Evolutionary conservation across 2,797 vertebrate species (phyloP).

Genomic region (Schizothorax lantsangensis): DNA sequence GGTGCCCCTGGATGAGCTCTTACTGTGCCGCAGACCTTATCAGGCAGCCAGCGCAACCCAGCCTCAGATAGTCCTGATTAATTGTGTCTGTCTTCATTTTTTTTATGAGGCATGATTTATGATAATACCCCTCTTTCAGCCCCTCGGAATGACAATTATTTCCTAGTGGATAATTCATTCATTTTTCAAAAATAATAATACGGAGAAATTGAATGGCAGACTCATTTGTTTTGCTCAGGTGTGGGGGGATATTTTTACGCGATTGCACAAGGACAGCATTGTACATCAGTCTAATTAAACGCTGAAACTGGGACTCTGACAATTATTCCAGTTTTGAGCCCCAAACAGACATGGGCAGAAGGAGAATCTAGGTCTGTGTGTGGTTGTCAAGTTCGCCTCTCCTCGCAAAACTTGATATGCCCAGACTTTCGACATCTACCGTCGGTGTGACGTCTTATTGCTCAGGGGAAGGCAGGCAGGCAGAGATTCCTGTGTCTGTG

Average conservation of each 20-base stretch:
- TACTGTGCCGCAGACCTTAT: constrained; percentile 64
- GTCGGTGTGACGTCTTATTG: constrained; percentile 59
- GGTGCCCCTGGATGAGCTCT: constrained; percentile 60
- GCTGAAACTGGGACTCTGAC: constrained; percentile 60
- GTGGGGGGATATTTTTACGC: constrained; percentile 66
- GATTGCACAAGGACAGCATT: constrained; percentile 65
- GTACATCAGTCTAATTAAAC: constrained; percentile 62
- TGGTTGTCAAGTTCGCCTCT: constrained; percentile 61
- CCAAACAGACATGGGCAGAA: constrained; percentile 54
- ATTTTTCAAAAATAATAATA: constrained; percentile 82
- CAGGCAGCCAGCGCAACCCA: constrained; percentile 59
- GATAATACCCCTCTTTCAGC: constrained; percentile 66
- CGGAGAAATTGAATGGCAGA: constrained; percentile 76
- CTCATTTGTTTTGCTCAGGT: constrained; percentile 75
- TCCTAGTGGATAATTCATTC: constrained; percentile 69
- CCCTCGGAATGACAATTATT: constrained; percentile 68
- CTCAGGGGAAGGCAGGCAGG: constrained; percentile 65
- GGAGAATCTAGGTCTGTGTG: constrained; percentile 57
- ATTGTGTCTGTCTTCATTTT: constrained; percentile 66
- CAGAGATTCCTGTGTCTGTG: constrained; percentile 68
- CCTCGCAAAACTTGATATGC: constrained; percentile 57
- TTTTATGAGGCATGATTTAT: constrained; percentile 65
- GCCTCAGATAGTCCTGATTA: constrained; percentile 66
- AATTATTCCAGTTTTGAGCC: constrained; percentile 61
- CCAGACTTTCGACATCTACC: constrained; percentile 62